Percentiles rank a stretch among this genome's conserved stretches.
Conservation (phyloP, 2,113 vertebrate species). For the Syngnathus scovelli region DNA sequence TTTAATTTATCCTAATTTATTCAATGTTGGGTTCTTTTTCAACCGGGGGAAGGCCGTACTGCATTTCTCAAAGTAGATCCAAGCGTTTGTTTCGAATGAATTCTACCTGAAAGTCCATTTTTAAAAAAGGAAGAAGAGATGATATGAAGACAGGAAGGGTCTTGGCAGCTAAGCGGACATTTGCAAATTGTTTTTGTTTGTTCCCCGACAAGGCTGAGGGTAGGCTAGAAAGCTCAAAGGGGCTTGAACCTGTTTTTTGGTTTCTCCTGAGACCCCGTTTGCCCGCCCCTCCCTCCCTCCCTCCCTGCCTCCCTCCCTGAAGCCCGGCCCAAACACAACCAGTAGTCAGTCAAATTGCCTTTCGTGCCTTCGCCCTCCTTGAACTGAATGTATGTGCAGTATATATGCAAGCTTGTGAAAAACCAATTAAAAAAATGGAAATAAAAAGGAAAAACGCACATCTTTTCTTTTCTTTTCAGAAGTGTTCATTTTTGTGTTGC, state of each 20-base stretch:
- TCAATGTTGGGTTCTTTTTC: slow-evolving; percentile 78
- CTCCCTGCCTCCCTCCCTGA: not conserved
- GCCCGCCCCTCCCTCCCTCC: not conserved
- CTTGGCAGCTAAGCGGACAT: slow-evolving; percentile 54
- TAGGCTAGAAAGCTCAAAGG: slow-evolving; percentile 42
- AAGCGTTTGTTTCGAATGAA: slow-evolving; percentile 44
- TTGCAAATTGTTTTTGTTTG: slow-evolving; percentile 22
- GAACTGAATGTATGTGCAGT: slow-evolving; percentile 99
- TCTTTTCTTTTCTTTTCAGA: not conserved
- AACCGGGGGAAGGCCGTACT: slow-evolving; percentile 82
- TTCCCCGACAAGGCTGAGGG: slow-evolving; percentile 32
- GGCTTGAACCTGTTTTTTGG: slow-evolving; percentile 53
- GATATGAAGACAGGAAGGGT: slow-evolving; percentile 19
- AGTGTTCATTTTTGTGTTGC: slow-evolving; percentile 5
- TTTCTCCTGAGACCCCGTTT: slow-evolving; percentile 43
- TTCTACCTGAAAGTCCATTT: slow-evolving; percentile 32
- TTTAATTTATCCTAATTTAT: slow-evolving; percentile 99
- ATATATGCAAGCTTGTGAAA: slow-evolving; percentile 99
- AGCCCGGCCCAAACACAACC: slow-evolving; percentile 64
- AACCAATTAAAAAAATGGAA: slow-evolving; percentile 86
- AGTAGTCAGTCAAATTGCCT: slow-evolving; percentile 94
- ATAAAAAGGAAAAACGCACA: slow-evolving; percentile 58
- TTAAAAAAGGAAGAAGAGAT: not conserved
- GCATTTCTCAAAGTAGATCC: slow-evolving; percentile 87
- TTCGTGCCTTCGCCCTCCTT: slow-evolving; percentile 96